Evolutionary conservation across 2,888 invertebrate species (phyloP).

Genomic region (Pristionchus maxplancki): DNA sequence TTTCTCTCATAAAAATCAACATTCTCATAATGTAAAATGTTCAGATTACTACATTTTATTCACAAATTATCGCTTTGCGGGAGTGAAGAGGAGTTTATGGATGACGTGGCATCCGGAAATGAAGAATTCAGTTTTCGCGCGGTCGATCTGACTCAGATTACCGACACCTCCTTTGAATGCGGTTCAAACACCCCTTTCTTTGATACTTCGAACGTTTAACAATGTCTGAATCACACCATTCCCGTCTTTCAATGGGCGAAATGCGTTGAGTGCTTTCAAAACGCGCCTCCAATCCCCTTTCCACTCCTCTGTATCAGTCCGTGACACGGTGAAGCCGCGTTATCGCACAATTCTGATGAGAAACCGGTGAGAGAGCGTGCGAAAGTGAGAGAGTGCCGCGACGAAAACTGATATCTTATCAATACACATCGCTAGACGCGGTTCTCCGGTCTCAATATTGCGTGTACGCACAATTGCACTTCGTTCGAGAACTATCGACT

Average conservation of each 20-base stretch:
- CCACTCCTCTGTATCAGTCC: not conserved
- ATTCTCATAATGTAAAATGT: no score
- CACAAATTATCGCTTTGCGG: no score
- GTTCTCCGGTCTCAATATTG: not conserved
- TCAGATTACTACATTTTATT: no score
- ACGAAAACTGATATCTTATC: conserved; percentile 12
- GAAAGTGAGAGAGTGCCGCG: conserved; percentile 18
- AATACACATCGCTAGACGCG: not conserved
- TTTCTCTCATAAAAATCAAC: not conserved
- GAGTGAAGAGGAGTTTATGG: no score
- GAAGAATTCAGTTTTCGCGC: no score
- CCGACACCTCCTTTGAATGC: no score
- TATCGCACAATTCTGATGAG: not conserved
- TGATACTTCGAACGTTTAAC: not conserved
- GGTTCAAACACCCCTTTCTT: not conserved
- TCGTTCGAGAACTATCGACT: not conserved
- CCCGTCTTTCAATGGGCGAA: no score
- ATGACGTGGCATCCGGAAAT: no score
- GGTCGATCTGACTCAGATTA: no score
- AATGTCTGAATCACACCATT: not conserved
- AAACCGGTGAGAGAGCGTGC: not conserved
- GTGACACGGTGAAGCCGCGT: not conserved
- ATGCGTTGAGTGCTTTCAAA: not conserved
- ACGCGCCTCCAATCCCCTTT: not conserved
- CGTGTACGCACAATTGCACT: not conserved